Evolutionary conservation across 2,113 vertebrate species (phyloP).

Genomic region (Pygoscelis adeliae): DNA sequence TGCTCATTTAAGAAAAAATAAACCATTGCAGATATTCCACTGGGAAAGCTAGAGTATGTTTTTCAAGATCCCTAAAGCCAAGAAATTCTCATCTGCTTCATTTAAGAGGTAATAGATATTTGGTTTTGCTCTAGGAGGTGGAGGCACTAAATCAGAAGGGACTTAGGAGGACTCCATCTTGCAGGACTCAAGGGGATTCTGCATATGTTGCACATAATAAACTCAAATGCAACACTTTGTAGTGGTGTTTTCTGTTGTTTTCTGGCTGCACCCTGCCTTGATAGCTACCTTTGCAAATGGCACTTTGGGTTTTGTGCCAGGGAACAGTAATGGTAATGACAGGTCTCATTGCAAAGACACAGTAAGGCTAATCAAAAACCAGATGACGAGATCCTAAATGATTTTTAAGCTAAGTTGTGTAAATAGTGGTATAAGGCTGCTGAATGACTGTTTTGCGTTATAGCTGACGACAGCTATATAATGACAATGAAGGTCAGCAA

Average conservation of each 20-base stretch:
- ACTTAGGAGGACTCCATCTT: slow-evolving; percentile 1
- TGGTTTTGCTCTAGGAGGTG: neutral
- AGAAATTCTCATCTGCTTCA: slow-evolving; percentile 14
- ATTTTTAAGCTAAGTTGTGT: neutral
- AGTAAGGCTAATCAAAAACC: slow-evolving; percentile 36
- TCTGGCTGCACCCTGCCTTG: neutral
- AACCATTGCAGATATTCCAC: neutral
- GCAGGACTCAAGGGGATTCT: neutral
- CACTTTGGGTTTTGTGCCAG: slow-evolving; percentile 8
- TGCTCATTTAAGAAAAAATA: neutral
- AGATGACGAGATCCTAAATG: neutral
- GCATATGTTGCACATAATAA: neutral
- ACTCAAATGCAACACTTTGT: neutral
- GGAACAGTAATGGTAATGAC: neutral
- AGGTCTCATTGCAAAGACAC: neutral
- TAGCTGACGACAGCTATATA: neutral
- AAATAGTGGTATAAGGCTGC: neutral
- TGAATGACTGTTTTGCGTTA: neutral
- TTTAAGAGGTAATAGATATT: slow-evolving; percentile 46
- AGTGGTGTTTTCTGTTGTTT: neutral
- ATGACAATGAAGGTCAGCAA: neutral
- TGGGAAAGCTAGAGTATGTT: neutral
- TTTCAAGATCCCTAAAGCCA: slow-evolving; percentile 37
- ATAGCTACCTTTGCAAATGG: slow-evolving; percentile 14
- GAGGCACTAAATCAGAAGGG: slow-evolving; percentile 19